Conservation (phyloP, 2,797 vertebrate species). For the Phoeniculus purpureus region DNA sequence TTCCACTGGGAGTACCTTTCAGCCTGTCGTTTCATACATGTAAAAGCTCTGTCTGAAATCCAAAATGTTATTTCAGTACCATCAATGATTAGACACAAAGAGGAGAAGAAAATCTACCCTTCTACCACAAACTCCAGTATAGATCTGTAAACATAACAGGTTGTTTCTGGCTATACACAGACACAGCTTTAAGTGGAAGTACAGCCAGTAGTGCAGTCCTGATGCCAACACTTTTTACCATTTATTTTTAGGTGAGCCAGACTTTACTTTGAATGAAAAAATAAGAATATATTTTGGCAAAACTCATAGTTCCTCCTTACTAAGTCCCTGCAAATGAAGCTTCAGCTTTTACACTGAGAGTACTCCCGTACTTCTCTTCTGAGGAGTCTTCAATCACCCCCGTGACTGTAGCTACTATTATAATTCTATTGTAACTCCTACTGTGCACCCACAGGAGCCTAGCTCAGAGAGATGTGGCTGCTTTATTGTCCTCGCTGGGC, state of each 20-base stretch:
- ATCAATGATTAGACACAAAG: neutral
- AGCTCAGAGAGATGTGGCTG: neutral
- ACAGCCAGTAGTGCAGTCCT: neutral
- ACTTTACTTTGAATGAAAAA: conserved; percentile 12
- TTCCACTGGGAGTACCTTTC: neutral
- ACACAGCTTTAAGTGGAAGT: conserved; percentile 3
- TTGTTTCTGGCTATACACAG: conserved; percentile 7
- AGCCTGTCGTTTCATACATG: neutral
- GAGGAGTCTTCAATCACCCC: neutral
- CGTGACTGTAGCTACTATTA: neutral
- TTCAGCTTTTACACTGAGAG: neutral
- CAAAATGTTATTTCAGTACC: neutral
- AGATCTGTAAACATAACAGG: conserved; percentile 3
- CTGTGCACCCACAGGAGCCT: neutral
- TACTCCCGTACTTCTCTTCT: neutral
- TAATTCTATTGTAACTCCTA: neutral
- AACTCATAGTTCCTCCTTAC: neutral
- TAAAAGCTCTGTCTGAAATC: neutral
- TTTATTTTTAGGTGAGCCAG: conserved; percentile 54
- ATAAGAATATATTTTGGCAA: neutral
- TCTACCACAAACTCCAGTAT: neutral
- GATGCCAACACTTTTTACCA: conserved; percentile 6
- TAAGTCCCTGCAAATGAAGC: neutral
- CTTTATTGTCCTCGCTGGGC: rapidly evolving
- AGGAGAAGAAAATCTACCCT: neutral